Percentiles rank a stretch among this genome's conserved stretches.
These are phyloP conservation scores for Anolis sagrei DNA, from an alignment of 2,113 vertebrate species.

Conservation along the genomic window DNA sequence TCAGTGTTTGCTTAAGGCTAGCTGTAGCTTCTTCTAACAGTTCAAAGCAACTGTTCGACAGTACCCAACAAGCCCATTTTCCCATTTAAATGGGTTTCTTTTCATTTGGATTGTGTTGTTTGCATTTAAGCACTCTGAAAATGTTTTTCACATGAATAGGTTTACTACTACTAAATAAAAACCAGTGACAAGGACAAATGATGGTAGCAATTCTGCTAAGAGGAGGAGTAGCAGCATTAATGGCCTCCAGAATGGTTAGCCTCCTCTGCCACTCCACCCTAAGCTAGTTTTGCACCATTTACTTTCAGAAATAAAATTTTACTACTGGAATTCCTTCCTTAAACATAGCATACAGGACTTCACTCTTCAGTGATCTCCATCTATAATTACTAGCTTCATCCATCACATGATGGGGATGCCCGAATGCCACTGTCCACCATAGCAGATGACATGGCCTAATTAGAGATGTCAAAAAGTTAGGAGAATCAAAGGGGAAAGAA, in stretches of 20 bases:
- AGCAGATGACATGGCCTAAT: constrained; percentile 60
- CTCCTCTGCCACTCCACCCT: neutral
- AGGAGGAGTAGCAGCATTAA: constrained; percentile 14
- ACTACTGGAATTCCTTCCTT: constrained; percentile 58
- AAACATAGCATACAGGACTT: constrained; percentile 3
- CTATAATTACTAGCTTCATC: constrained; percentile 66
- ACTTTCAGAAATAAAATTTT: constrained; percentile 45
- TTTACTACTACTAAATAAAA: constrained; percentile 28
- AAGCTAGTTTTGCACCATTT: neutral
- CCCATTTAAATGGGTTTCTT: neutral
- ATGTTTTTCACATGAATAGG: neutral
- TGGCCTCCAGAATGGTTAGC: constrained; percentile 25
- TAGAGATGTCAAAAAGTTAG: constrained; percentile 54
- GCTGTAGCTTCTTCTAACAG: neutral
- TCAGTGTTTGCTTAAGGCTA: neutral
- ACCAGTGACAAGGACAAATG: constrained; percentile 13
- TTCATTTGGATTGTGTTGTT: neutral
- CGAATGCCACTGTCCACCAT: constrained; percentile 47
- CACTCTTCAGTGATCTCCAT: constrained; percentile 53
- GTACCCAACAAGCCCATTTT: neutral
- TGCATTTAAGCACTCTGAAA: neutral
- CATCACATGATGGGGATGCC: constrained; percentile 61
- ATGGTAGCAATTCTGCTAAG: neutral
- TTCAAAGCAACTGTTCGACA: neutral
- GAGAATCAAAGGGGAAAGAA: constrained; percentile 51